These are phyloP conservation scores for Torymus tubicola DNA, from an alignment of 2,888 invertebrate species.

Conservation along the genomic window DNA sequence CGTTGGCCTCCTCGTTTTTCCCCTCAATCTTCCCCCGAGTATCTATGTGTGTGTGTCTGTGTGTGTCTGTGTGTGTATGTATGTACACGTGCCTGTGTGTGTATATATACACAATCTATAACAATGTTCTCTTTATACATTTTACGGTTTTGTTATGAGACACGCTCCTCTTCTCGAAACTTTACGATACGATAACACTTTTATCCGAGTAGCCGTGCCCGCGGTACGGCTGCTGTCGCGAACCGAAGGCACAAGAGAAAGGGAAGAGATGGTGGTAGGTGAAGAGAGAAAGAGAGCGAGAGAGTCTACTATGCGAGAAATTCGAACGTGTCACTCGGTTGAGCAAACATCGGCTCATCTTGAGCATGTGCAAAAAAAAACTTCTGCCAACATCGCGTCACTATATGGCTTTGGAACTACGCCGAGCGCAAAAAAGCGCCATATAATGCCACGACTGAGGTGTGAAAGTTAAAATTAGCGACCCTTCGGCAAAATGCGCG, in stretches of 20 bases:
- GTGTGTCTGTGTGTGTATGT: too few relatives aligned
- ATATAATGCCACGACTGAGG: background rate
- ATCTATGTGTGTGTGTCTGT: background rate
- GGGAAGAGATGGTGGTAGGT: background rate
- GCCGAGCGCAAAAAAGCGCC: conserved; percentile 5
- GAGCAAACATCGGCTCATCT: conserved; percentile 51
- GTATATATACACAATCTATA: conserved; percentile 9
- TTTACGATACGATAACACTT: conserved; percentile 49
- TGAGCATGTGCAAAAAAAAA: conserved; percentile 24
- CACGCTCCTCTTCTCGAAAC: conserved; percentile 21
- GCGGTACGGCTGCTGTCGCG: background rate
- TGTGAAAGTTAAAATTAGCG: conserved; percentile 63
- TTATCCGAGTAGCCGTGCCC: conserved; percentile 19
- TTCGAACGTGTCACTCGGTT: conserved; percentile 49
- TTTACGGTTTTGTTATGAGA: conserved; percentile 43
- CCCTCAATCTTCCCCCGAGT: background rate
- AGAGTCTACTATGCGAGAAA: conserved; percentile 29
- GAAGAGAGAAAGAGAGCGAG: background rate
- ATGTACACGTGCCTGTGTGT: too few relatives aligned
- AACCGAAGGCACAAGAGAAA: background rate
- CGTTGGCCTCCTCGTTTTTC: background rate
- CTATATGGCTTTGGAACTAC: background rate
- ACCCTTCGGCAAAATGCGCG: conserved; percentile 62
- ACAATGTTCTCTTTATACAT: conserved; percentile 24
- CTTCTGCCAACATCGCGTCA: background rate